Evolutionary conservation across 2,888 invertebrate genomes (phyloP).

Genomic region (Drosophila melanocephala): DNA sequence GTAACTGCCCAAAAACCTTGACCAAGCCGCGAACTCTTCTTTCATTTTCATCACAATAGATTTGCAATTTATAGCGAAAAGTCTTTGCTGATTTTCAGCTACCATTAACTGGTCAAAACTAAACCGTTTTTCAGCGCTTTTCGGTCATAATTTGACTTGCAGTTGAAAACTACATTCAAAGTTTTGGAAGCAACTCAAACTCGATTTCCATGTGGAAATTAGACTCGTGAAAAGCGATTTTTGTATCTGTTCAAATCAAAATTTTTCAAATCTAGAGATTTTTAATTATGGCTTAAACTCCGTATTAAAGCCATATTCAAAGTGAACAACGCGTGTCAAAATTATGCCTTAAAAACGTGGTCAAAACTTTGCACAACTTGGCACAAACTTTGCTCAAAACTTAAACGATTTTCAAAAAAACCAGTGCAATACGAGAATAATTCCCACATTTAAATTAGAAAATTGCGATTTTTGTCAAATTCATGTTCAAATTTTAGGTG

Average conservation of each 20-base stretch:
- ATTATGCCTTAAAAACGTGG: background rate
- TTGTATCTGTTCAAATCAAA: background rate
- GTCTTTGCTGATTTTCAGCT: background rate
- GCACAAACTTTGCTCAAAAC: background rate
- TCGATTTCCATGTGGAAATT: background rate
- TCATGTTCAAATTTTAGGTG: too few species aligned
- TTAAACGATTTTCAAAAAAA: background rate
- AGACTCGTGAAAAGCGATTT: background rate
- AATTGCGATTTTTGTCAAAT: too few species aligned
- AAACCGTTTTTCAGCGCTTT: background rate
- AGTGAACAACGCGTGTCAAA: background rate
- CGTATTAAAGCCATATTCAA: background rate
- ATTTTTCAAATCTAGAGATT: background rate
- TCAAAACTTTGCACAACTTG: background rate
- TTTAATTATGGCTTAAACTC: background rate
- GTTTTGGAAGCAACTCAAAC: background rate
- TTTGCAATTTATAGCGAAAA: background rate
- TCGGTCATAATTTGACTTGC: background rate
- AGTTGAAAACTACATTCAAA: background rate
- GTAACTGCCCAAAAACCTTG: slow-evolving; percentile 16
- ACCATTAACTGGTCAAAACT: background rate
- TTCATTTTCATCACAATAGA: background rate
- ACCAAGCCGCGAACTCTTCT: background rate
- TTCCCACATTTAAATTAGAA: background rate
- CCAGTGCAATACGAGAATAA: rapidly evolving